phyloP scores from a whole-genome alignment of 2,113 vertebrate species.

The Columbina picui region DNA sequence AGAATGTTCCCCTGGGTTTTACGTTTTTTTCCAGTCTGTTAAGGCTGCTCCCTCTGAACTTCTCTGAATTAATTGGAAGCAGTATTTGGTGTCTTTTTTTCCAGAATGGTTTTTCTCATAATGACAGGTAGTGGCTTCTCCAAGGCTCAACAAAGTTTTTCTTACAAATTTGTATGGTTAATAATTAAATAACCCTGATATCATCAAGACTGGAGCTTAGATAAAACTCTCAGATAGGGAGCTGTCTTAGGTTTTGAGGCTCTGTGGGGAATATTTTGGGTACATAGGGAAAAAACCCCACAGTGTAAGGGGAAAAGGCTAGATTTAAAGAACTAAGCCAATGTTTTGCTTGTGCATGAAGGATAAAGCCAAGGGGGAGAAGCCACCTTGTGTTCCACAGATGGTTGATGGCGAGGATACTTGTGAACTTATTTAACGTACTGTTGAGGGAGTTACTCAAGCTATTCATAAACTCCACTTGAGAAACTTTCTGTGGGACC shows the following conservation, averaged over 20 bases:
- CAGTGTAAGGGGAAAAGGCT: not conserved
- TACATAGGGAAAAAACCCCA: not conserved
- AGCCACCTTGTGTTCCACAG: rapidly evolving
- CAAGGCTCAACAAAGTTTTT: not conserved
- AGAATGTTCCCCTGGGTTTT: slow-evolving; percentile 6
- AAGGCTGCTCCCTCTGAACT: not conserved
- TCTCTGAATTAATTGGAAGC: not conserved
- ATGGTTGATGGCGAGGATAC: not conserved
- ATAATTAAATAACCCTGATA: not conserved
- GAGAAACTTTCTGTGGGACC: not conserved
- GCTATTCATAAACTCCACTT: not conserved
- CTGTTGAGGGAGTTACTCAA: not conserved
- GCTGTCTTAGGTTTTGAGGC: not conserved
- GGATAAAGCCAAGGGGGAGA: not conserved
- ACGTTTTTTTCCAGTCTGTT: not conserved
- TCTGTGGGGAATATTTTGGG: not conserved
- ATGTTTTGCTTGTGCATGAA: not conserved
- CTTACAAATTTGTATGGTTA: not conserved
- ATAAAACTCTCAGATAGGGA: not conserved
- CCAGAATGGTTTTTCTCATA: not conserved
- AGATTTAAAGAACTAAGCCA: not conserved
- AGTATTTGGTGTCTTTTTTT: not conserved
- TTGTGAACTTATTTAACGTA: too few relatives aligned
- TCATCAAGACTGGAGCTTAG: not conserved
- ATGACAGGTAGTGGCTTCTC: slow-evolving; percentile 14